Conservation (phyloP, 2,888 invertebrate species). For the Trichopoda pennipes region DNA sequence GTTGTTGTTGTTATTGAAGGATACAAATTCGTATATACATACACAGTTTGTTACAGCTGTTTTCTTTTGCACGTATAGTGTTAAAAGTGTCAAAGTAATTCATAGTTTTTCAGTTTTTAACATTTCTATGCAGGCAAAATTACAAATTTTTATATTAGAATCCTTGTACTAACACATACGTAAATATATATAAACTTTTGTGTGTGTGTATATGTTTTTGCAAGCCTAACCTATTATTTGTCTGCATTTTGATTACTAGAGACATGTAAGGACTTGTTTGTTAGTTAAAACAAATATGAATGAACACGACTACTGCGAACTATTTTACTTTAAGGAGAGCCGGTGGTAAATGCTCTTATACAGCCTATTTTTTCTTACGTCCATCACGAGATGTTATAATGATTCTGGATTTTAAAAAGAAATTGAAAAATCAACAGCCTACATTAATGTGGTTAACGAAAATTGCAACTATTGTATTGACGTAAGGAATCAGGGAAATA, state of each 20-base stretch:
- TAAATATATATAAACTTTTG: background rate
- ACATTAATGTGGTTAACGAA: too few species aligned
- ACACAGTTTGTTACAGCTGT: slow-evolving; percentile 26
- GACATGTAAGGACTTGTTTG: slow-evolving; percentile 60
- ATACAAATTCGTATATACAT: background rate
- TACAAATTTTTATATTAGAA: background rate
- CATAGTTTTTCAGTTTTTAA: slow-evolving; percentile 29
- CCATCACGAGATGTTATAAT: background rate
- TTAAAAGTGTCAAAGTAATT: slow-evolving; percentile 58
- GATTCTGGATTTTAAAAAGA: too few species aligned
- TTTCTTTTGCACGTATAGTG: slow-evolving; percentile 46
- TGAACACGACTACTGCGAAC: slow-evolving; percentile 54
- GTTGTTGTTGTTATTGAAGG: background rate
- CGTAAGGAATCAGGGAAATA: too few species aligned
- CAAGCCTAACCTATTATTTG: slow-evolving; percentile 57
- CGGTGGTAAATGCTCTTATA: background rate
- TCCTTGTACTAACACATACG: background rate
- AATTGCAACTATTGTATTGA: too few species aligned
- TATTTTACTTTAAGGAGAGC: slow-evolving; percentile 5
- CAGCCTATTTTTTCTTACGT: background rate
- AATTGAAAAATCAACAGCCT: too few species aligned
- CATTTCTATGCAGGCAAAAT: background rate
- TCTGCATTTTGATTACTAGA: slow-evolving; percentile 59
- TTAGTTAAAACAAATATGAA: slow-evolving; percentile 54
- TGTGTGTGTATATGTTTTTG: slow-evolving; percentile 3